A percentile compares a stretch with the other conserved stretches of the same genome.
Evolutionary conservation across 2,888 invertebrate genomes (phyloP).

Genomic region (Apodemia mormo): DNA sequence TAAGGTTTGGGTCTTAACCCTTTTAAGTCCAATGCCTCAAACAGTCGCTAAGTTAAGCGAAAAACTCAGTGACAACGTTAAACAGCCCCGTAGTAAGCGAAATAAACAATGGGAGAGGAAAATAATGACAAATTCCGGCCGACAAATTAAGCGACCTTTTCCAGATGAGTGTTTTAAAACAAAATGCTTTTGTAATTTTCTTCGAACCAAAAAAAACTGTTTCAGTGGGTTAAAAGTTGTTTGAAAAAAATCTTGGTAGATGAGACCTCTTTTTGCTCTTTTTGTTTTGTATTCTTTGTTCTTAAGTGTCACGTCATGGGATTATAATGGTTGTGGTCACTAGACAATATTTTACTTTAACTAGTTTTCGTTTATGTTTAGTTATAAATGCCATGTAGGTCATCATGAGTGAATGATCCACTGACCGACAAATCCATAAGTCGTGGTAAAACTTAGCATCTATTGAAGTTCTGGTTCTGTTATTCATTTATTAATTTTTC

Average conservation of each 20-base stretch:
- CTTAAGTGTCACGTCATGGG: neutral
- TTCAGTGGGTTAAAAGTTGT: conserved; percentile 10
- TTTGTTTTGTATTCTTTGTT: conserved; percentile 9
- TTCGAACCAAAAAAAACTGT: conserved; percentile 26
- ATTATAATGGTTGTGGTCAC: too few relatives aligned
- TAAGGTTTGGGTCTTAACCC: conserved; percentile 66
- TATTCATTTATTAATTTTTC: too few relatives aligned
- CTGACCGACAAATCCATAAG: too few relatives aligned
- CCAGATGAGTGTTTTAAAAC: conserved; percentile 61
- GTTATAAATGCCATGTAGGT: too few relatives aligned
- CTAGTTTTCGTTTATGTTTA: too few relatives aligned
- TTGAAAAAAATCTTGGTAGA: neutral
- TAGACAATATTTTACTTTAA: too few relatives aligned
- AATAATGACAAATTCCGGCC: conserved; percentile 76
- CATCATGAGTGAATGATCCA: too few relatives aligned
- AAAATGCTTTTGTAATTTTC: conserved; percentile 49
- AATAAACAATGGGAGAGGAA: conserved; percentile 74
- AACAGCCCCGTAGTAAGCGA: conserved; percentile 76
- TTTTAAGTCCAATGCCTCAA: conserved; percentile 66
- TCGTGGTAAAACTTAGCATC: too few relatives aligned
- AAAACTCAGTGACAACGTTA: conserved; percentile 73
- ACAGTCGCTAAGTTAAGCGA: conserved; percentile 64
- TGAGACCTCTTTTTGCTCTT: neutral
- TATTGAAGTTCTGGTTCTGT: too few relatives aligned
- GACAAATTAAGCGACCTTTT: conserved; percentile 78